phyloP scores from a whole-genome alignment of 2,888 invertebrate species.

The Idaea dimidiata region DNA sequence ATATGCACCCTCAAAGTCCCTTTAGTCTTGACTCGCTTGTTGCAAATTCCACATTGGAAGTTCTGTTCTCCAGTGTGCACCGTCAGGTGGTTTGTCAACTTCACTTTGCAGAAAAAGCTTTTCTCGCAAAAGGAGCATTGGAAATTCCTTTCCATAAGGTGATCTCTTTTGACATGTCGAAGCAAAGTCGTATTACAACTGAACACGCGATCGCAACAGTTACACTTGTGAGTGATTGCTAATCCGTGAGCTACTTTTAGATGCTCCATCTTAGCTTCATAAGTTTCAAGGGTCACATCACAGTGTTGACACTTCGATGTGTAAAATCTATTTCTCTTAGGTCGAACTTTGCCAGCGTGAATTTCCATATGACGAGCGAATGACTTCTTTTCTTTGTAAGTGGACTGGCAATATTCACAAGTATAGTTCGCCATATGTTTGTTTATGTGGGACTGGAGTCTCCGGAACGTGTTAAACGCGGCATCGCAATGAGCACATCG shows the following conservation, averaged over 20 bases:
- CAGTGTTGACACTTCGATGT: conserved; percentile 27
- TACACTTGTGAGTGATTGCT: conserved; percentile 34
- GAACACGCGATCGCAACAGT: conserved; percentile 51
- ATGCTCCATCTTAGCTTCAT: conserved; percentile 39
- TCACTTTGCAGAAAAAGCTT: conserved; percentile 40
- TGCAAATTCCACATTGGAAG: conserved; percentile 45
- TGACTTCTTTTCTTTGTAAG: neutral
- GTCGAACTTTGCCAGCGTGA: neutral
- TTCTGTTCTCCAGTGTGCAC: conserved; percentile 39
- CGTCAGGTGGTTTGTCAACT: conserved; percentile 38
- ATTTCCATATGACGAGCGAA: neutral
- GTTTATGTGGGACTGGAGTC: conserved; percentile 7
- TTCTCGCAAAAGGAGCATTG: conserved; percentile 46
- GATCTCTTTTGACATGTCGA: conserved; percentile 42
- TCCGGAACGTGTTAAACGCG: neutral
- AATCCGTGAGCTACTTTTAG: conserved; percentile 40
- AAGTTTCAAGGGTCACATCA: conserved; percentile 41
- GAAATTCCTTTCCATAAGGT: conserved; percentile 43
- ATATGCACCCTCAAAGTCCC: conserved; percentile 44
- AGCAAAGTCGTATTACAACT: conserved; percentile 23
- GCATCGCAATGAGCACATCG: neutral
- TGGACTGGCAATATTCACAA: neutral
- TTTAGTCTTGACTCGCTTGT: conserved; percentile 40
- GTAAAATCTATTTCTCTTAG: neutral
- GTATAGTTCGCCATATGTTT: neutral